Conservation (phyloP, 2,113 vertebrate species). For the Anthoscopus minutus region DNA sequence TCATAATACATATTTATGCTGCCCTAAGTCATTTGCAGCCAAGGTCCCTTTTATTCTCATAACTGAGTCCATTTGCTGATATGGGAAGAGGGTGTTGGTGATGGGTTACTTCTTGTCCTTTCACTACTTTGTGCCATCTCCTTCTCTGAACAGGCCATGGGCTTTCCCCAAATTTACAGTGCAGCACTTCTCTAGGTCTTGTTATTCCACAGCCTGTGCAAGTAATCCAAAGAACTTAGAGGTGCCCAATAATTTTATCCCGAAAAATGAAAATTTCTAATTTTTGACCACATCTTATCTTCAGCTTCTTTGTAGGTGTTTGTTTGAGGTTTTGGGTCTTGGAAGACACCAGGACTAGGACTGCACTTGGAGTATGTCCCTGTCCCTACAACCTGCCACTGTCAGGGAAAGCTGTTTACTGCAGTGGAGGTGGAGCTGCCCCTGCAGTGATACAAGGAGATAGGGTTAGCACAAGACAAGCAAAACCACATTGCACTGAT, state of each 20-base stretch:
- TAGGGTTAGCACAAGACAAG: not conserved
- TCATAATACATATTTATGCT: slow-evolving; percentile 46
- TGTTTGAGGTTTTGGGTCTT: not conserved
- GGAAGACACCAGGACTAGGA: not conserved
- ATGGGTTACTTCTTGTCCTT: not conserved
- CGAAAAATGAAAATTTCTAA: not conserved
- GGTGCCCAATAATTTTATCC: not conserved
- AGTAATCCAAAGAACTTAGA: not conserved
- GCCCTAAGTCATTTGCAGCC: slow-evolving; percentile 52
- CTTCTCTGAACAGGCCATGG: not conserved
- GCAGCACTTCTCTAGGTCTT: not conserved
- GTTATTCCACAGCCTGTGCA: not conserved
- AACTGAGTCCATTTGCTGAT: slow-evolving; percentile 11
- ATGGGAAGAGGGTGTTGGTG: not conserved
- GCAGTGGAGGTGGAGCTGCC: not conserved
- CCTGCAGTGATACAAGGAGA: not conserved
- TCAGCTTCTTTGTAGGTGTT: not conserved
- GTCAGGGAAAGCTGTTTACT: not conserved
- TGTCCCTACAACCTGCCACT: not conserved
- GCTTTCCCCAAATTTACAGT: not conserved
- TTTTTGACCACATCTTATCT: not conserved
- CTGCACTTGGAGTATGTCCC: fast-evolving
- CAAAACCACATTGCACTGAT: not conserved
- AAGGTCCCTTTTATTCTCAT: slow-evolving; percentile 46
- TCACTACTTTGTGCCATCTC: not conserved